Conservation (phyloP, 2,797 vertebrate genomes). For the Pyrocephalus nanus region DNA sequence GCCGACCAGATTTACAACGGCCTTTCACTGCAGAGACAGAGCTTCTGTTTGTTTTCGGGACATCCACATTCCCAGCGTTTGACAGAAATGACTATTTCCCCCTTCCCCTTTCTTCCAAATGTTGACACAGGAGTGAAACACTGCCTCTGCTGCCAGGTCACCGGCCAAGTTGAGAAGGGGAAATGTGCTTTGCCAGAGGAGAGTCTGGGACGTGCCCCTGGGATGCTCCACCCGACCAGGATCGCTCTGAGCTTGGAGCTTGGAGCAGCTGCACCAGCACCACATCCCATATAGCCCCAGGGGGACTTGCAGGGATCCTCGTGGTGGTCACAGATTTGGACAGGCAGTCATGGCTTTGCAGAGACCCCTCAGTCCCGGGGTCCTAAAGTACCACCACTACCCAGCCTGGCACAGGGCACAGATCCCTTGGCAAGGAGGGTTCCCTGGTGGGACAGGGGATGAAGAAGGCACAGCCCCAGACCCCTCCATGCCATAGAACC, state of each 20-base stretch:
- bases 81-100: conserved; percentile 31
- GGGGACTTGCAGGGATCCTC: not conserved
- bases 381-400: not conserved
- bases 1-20: conserved; percentile 35
- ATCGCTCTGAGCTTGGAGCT: not conserved
- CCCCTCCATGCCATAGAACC: not conserved
- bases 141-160: not conserved
- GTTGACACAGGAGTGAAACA: conserved; percentile 52
- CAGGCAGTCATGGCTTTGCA: no score
- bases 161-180: not conserved
- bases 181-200: not conserved
- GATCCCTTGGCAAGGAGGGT: not conserved
- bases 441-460: accelerated
- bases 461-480: not conserved
- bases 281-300: accelerated
- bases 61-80: conserved; percentile 46
- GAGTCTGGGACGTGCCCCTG: not conserved
- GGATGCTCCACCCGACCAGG: not conserved
- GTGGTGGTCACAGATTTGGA: not conserved
- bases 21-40: conserved; percentile 59
- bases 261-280: not conserved
- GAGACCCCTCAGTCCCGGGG: no score
- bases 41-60: conserved; percentile 54
- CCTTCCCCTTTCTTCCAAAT: conserved; percentile 33
- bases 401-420: not conserved